Base-by-base conservation (phyloP, 2,113 vertebrate genomes). In the Nesogale talazaci region DNA sequence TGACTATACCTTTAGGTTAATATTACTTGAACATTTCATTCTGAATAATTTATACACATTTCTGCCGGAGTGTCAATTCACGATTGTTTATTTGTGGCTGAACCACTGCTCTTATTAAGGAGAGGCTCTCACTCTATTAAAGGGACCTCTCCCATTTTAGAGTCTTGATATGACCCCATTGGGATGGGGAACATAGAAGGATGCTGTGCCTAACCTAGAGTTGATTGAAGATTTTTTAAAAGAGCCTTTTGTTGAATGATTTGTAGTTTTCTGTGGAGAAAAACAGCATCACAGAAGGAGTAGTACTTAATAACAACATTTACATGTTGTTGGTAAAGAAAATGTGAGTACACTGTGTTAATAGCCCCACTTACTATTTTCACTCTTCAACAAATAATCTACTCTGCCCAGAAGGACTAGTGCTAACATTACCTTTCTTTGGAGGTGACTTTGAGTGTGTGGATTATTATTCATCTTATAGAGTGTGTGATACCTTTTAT, bases 21-120 rank as follows among this genome's bases (percentile, higher is more conserved):
- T 96, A 97, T 97, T 97, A 95, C 94, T 97, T 96, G 86, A 97
- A 97, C 74, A 92, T 97, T 97, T 96, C 36, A 4, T 94, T 97
- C 95, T 98, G 96, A 97, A 98, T 97, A 97, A 97, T 98, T 98
- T 97, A 95, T 96, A 95, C 10, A n/a, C 95, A 86, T 86, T 95
- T 89, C 81, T 92, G 69, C 93, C 82, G 12, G 0, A 74, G n/a
- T 96, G 42, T 63, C 88, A 95, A 72, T 84, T 96, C 38, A 2
- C 1, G 59, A 84, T 31, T 97, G 87, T 95, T 90, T 94, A 94
- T 92, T 95, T 95, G 3, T n/a, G 93, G 61, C 5, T 61, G 82
- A 74, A 34, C 34, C 93, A 86, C 0, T 0, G 29, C 12, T 95
- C 93, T 85, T 72, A 42, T 22, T 36, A 69, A 75, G 38, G 95